A percentile compares a stretch with the other conserved stretches of the same genome.
phyloP scores from a whole-genome alignment of 2,113 vertebrate genomes.

The Arothron firmamentum region DNA sequence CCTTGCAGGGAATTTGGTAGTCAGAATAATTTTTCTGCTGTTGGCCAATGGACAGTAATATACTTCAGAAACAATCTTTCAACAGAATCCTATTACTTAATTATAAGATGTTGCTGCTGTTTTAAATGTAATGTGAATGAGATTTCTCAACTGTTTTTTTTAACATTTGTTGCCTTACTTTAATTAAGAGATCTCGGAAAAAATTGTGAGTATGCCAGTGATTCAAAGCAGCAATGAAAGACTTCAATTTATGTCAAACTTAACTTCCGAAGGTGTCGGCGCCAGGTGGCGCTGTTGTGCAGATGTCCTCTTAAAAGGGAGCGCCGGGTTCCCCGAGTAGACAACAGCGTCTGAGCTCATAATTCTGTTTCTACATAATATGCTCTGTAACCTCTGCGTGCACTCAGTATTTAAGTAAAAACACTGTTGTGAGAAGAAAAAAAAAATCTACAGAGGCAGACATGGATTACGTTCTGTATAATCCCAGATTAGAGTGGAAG shows the following conservation, averaged over 20 bases:
- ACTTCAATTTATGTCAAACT: no score
- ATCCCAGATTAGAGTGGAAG: slow-evolving; percentile 52
- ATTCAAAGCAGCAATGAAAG: not conserved
- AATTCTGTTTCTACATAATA: slow-evolving; percentile 7
- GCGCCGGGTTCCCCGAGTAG: not conserved
- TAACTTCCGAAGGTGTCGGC: slow-evolving; percentile 82
- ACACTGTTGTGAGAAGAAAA: slow-evolving; percentile 25
- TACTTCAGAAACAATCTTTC: no score
- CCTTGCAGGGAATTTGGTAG: no score
- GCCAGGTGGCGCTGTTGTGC: slow-evolving; percentile 94
- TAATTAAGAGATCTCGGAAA: no score
- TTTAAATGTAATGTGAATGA: not conserved
- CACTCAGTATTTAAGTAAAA: slow-evolving; percentile 33
- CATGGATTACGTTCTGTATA: slow-evolving; percentile 51
- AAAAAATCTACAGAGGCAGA: slow-evolving; percentile 28
- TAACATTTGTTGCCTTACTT: not conserved
- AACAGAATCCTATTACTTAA: not conserved
- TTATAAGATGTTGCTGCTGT: not conserved
- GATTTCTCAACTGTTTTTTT: no score
- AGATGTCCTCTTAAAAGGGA: slow-evolving; percentile 85
- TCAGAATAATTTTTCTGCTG: no score
- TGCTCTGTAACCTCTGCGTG: slow-evolving; percentile 39
- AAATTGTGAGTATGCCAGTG: not conserved
- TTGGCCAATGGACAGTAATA: no score
- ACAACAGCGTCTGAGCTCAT: slow-evolving; percentile 18